Conservation (phyloP, 2,113 vertebrate species). For the Lasiurus borealis region DNA sequence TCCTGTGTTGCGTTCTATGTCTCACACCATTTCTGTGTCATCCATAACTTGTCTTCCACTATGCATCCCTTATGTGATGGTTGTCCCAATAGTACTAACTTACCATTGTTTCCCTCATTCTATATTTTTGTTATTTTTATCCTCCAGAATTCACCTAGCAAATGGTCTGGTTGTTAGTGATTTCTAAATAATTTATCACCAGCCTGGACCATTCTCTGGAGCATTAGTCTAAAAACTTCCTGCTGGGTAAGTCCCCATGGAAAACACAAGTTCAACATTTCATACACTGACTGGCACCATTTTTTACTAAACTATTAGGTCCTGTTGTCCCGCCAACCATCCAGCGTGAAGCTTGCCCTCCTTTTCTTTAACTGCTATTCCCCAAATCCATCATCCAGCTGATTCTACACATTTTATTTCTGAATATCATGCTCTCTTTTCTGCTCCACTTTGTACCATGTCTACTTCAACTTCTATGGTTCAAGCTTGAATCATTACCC, state of each 20-base stretch:
- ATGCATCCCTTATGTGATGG: fast-evolving
- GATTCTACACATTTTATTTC: not conserved
- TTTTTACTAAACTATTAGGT: not conserved
- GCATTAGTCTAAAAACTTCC: not conserved
- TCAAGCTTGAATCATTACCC: not conserved
- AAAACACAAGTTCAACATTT: not conserved
- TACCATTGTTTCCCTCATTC: not conserved
- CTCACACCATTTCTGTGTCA: not conserved
- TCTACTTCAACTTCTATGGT: not conserved
- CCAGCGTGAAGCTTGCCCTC: not conserved
- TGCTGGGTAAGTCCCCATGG: not conserved
- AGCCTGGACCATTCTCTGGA: not conserved
- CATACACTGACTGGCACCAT: not conserved
- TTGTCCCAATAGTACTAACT: not conserved
- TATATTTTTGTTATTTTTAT: not conserved
- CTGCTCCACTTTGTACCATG: not conserved
- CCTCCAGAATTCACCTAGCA: not conserved
- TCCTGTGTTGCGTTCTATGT: not conserved
- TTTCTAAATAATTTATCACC: not conserved
- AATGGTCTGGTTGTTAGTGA: not conserved
- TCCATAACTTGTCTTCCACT: not conserved
- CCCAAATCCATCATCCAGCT: not conserved
- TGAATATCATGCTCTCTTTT: not conserved
- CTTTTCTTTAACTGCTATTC: not conserved
- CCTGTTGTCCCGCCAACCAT: not conserved